Base-by-base conservation (phyloP, 1,140 invertebrate species). In the Drosophila serrata region DNA sequence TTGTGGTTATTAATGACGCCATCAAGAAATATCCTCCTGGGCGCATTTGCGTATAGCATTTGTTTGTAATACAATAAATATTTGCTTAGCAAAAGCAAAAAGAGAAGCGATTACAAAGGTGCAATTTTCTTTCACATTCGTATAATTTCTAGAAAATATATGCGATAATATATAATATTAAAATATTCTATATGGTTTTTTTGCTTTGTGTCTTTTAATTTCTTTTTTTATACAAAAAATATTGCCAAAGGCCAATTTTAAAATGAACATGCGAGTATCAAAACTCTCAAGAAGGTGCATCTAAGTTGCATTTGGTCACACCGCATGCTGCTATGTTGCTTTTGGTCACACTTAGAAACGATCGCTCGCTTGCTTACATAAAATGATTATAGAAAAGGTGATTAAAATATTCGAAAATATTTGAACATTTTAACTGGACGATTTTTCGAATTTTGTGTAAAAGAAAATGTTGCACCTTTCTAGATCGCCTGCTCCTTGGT, bases 61-160 rank as follows among this genome's bases (percentile, higher is more conserved):
- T 27, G 12, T 15, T 45, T 29, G 6, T 1, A 45, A 48, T 58
- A 15, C 12, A 19, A 22, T 56, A n/a, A 37, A 22, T 15, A 9
- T 19, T 63, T 24, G 19, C 33, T 63, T 8, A 33, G 55, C 61
- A 63, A 63, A 13, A 63, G 61, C 55, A 29, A 42, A 42, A 22
- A 17, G 24, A 63, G 35, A 53, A 31, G 53, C 27, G 15, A 29
- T 9, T 29, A 24, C 9, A 29, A 56, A 19, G 31, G 59, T 56
- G 46, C 59, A 56, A 31, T 12, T 27, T 27, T 59, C 35, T 31
- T 15, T 24, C 35, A 31, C 2, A 40, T 29, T 39, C 58, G 22
- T 51, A 19, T 51, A 61, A 17, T 22, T 22, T 22, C 8, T 37
- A 11, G 15, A 24, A 57, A 51, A 35, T 22, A 33, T 45, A 19